phyloP scores from a whole-genome alignment of 2,797 vertebrate species.

The Ctenochaetus hawaiiensis region DNA sequence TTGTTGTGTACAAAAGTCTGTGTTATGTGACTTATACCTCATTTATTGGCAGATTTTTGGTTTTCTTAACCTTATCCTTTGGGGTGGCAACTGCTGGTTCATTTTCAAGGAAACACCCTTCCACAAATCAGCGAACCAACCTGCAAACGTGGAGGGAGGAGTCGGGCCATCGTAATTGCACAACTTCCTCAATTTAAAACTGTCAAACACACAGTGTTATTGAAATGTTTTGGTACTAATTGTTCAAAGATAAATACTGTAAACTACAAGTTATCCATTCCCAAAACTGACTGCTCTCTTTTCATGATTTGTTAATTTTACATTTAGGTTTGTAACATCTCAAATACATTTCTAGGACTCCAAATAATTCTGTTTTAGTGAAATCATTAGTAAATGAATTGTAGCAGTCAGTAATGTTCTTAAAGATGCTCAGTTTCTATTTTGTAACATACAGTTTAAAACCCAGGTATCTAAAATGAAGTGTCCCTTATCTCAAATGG shows the following conservation, averaged over 20 bases:
- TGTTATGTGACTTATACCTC: not conserved
- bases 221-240: slow-evolving; percentile 45
- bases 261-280: slow-evolving; percentile 13
- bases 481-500: slow-evolving; percentile 9
- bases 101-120: slow-evolving; percentile 95
- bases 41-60: slow-evolving; percentile 89
- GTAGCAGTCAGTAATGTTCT: not conserved
- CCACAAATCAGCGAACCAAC: slow-evolving; percentile 81
- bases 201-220: slow-evolving; percentile 19
- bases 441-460: slow-evolving; percentile 2
- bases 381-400: slow-evolving; percentile 7
- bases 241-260: slow-evolving; percentile 22
- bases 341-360: slow-evolving; percentile 9
- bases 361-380: slow-evolving; percentile 11
- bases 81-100: slow-evolving; percentile 97
- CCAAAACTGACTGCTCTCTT: slow-evolving; percentile 29
- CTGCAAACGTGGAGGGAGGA: slow-evolving; percentile 53
- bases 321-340: slow-evolving; percentile 21
- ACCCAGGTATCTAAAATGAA: slow-evolving; percentile 15
- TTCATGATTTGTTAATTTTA: slow-evolving; percentile 25
- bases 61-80: slow-evolving; percentile 94
- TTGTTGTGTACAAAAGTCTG: not conserved
- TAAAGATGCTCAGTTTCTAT: not conserved
- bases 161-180: slow-evolving; percentile 59
- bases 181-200: slow-evolving; percentile 19